Base-by-base conservation (phyloP, 2,797 vertebrate species). In the Lagodon rhomboides region DNA sequence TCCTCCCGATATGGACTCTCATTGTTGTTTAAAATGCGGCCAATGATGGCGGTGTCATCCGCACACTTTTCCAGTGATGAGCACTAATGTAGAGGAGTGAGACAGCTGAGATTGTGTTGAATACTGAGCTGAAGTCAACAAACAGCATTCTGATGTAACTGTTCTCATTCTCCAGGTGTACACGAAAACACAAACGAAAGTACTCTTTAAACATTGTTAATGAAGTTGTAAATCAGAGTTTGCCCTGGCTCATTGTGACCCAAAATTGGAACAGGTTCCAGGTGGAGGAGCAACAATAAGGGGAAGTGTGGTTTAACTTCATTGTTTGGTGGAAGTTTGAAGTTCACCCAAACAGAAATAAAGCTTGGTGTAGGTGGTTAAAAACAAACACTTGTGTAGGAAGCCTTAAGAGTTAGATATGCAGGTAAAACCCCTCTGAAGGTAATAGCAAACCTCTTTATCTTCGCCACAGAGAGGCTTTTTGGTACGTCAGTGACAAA, bases 341-440 rank as follows among this genome's bases (percentile, higher is more conserved):
- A 49, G 38, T 76, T 70, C 77, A 80, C 20, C 53, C 60, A 74
- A 80, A 84, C 46, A 63, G 73, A 69, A 85, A 66, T 77, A 77
- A 85, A 72, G 43, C 56, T 4, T 54, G 51, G 68, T 6, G 67
- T 69, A 27, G 67, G 82, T 61, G 67, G 55, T 38, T 38, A 9
- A 77, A 82, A 77, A 74, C 75, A 76, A 80, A 85, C 68, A 77
- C 53, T 55, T 22, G 6, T 4, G 63, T 64, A 49, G 67, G 73
- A 23, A 53, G 70, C 25, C 61, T 77, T n/a, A 13, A 13, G 54
- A 74, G 61, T 71, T 53, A 49, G 25, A 79, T 43, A 62, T 56
- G 41, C 44, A 73, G 47, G 69, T 18, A 44, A 67, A 61, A 63
- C 38, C 55, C 50, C 27, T 55, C 22, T 51, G 51, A 56, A 82